Conservation (phyloP, 2,888 invertebrate genomes). For the Eupithecia insigniata region DNA sequence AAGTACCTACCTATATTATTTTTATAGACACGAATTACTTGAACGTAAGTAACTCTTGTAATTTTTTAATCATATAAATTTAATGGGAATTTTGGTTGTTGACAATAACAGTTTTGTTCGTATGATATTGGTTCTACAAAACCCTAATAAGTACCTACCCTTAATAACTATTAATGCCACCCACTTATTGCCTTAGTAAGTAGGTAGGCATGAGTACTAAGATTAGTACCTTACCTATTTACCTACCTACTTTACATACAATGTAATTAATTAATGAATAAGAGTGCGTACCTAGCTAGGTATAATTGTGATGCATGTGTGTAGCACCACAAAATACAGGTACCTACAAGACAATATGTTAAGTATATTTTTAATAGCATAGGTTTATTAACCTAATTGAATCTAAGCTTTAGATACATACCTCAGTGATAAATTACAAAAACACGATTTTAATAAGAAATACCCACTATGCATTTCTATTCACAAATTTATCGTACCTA, state of each 20-base stretch:
- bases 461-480: slow-evolving; percentile 42
- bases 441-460: slow-evolving; percentile 18
- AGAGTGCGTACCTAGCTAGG: neutral
- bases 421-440: slow-evolving; percentile 3
- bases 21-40: too few relatives aligned
- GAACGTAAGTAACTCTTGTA: neutral
- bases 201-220: neutral
- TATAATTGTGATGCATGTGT: neutral
- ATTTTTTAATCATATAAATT: neutral
- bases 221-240: neutral
- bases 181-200: neutral
- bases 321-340: slow-evolving; percentile 3
- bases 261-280: neutral
- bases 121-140: neutral
- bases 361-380: slow-evolving; percentile 1
- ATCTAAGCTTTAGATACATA: slow-evolving; percentile 1
- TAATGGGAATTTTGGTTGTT: neutral
- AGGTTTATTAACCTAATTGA: slow-evolving; percentile 5
- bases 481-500: slow-evolving; percentile 44
- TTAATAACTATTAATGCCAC: neutral
- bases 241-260: neutral
- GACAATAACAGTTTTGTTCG: neutral
- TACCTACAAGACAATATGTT: neutral
- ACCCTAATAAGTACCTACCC: neutral
- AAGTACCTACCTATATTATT: too few relatives aligned